A percentile compares a stretch with the other conserved stretches of the same genome.
Evolutionary conservation across 2,113 vertebrate genomes (phyloP).

Genomic region (Oreochromis niloticus): DNA sequence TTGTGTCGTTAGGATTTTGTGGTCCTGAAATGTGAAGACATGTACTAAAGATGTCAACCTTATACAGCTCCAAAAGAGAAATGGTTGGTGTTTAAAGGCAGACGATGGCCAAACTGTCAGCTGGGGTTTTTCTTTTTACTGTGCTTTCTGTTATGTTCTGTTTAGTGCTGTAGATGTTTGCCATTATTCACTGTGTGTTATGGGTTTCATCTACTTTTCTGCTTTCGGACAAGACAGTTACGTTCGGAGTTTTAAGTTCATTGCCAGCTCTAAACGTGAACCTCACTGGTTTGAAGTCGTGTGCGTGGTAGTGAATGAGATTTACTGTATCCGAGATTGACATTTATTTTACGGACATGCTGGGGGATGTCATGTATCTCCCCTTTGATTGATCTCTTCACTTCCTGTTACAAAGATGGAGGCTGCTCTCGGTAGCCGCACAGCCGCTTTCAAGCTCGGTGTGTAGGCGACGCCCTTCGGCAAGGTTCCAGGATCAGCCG

Average conservation of each 20-base stretch:
- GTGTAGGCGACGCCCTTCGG: constrained; percentile 56
- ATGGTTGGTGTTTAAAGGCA: neutral
- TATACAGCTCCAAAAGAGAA: accelerated
- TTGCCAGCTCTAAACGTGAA: neutral
- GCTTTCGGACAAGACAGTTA: neutral
- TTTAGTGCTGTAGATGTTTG: neutral
- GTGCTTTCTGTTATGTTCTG: neutral
- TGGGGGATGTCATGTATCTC: constrained; percentile 58
- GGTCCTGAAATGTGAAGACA: neutral
- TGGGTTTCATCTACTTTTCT: neutral
- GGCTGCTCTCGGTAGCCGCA: constrained; percentile 55
- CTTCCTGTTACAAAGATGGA: constrained; percentile 68
- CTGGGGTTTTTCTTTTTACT: neutral
- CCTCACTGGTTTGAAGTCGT: neutral
- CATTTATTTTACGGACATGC: constrained; percentile 60
- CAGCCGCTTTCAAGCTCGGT: constrained; percentile 46
- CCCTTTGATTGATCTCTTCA: constrained; percentile 60
- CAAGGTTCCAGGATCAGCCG: constrained; percentile 48
- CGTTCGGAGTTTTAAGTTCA: neutral
- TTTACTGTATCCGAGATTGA: constrained; percentile 51
- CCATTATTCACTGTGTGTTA: neutral
- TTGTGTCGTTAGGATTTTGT: neutral
- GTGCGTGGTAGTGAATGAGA: constrained; percentile 5
- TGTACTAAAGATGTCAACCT: neutral
- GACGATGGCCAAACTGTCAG: neutral